Base-by-base conservation (phyloP, 2,888 invertebrate genomes). In the Pandemis corylana region DNA sequence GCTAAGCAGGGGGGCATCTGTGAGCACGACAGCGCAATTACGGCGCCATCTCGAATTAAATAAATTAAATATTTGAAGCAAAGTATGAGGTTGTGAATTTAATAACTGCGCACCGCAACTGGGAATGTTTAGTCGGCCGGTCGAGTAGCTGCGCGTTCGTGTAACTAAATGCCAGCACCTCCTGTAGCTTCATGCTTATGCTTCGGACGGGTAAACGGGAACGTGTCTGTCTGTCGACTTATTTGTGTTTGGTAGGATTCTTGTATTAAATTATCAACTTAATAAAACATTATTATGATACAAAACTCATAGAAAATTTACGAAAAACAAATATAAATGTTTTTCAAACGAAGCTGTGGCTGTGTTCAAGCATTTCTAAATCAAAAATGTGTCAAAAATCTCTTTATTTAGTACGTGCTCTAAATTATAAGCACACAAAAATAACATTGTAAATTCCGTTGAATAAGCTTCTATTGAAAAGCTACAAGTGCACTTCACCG, bases 31-130 rank as follows among this genome's bases (percentile, higher is more conserved):
- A 49, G 20, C 15, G 41, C 15, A 13, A 56, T 68, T 68, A 68
- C 28, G 56, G 13, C 42, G 68, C 61, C n/a, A 46, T 68, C 44
- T 46, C n/a, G 46, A 68, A 36, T 53, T 51, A 62, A 61, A 61
- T 71, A 71, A 61, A 66, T 67, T 61, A 67, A 71, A 67, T 67
- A 67, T 53, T 62, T 72, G 53, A 61, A 3, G 44, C 53, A 42
- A 67, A 72, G 53, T 71, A 67, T 68, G 44, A 62, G 62, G 67
- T 62, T 67, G 28, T 41, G 12, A 67, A 67, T 67, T 72, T 67
- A 72, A 72, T 67, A 62, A 67, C 41, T 41, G 13, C 62, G 67
- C 13, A 20, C 49, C 10, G 61, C 46, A 51, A 5, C 46, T 20
- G 49, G 51, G 42, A 62, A 67, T 42, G 10, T 51, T 53, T 46